Base-by-base conservation (phyloP, 2,888 invertebrate species). In the Nomada ferruginata region DNA sequence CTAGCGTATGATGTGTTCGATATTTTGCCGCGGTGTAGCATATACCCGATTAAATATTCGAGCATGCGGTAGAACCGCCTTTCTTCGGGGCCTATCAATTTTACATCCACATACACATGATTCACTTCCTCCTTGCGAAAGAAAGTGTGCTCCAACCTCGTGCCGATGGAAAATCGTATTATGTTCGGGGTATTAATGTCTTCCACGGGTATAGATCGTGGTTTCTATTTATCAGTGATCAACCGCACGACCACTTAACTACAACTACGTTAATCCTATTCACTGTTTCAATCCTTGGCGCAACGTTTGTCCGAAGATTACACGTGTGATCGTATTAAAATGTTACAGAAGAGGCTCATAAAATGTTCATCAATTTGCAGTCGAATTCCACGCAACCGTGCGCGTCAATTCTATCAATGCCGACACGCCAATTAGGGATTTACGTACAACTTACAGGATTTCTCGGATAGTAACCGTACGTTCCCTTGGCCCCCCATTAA, bases 41-140 rank as follows among this genome's bases (percentile, higher is more conserved):
- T 63, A 59, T 63, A 59, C 59, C 26, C 55, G 72, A 82, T 82
- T 80, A 81, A 81, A 69, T 73, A 81, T 76, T 76, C 76, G 18
- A 60, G 60, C 76, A 66, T 44, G 60, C 55, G 59, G 61, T 65
- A 55, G 29, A 76, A 73, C 69, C 63, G 55, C 72, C 60, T 69
- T 72, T 66, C 72, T 52, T 57, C 44, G 18, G 36, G 36, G n/a
- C 26, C 68, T 72, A 76, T 68, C 68, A 68, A 66, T 76, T 82
- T 59, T 44, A 7, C 61, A 2, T 23, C 7, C 13, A 18, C 55
- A 0, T 15, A 23, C 20, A 15, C 47, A 11, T 18, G 65, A 47
- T 18, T n/a, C 69, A 13, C 36, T 42, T 61, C 10, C 50, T 20
- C 13, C 20, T 3, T n/a, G 13, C 13, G 15, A 11, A 13, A 7